Base-by-base conservation (phyloP, 2,797 vertebrate species). In the Merluccius polli region DNA sequence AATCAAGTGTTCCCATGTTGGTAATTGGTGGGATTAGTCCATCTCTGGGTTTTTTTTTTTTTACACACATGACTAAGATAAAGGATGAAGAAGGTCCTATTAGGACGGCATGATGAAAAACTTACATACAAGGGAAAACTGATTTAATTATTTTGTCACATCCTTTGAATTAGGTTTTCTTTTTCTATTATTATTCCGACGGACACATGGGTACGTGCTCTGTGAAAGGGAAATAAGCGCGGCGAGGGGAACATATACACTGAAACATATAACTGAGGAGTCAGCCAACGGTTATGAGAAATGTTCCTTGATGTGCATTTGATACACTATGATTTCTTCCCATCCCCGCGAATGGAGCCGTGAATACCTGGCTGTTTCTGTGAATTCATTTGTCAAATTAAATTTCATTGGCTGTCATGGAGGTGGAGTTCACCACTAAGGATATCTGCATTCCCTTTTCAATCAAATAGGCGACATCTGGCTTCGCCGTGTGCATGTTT, bases 331-430 rank as follows among this genome's bases (percentile, higher is more conserved):
- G 35, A 84, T 85, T 86, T 80, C 31, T 76, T n/a, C 77, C 74
- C 76, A 73, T 67, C 70, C 69, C 30, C 68, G n/a, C 36, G 77
- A 83, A 85, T 74, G 76, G 83, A 83, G 81, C 63, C 73, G 75
- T 78, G 81, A 77, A 75, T 77, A 73, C 81, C 78, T 32, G 63
- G 73, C 69, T 78, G 76, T 75, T 84, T 80, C 72, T 74, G 78
- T 73, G 73, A 84, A 83, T 83, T 86, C 70, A 85, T 88, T 89
- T 81, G 77, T 85, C 84, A 85, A 81, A 84, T 83, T 10, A 73
- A 84, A 89, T 77, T 74, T 83, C 81, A 85, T 88, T 81, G 79
- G 73, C 78, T 80, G 78, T 84, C 83, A 73, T 65, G 7, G 73
- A 83, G 78, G 71, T 80, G 75, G 82, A 88, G 84, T 82, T 75